These are phyloP conservation scores for Aphaenogaster floridana DNA, from an alignment of 1,140 invertebrate species.

Conservation along the genomic window DNA sequence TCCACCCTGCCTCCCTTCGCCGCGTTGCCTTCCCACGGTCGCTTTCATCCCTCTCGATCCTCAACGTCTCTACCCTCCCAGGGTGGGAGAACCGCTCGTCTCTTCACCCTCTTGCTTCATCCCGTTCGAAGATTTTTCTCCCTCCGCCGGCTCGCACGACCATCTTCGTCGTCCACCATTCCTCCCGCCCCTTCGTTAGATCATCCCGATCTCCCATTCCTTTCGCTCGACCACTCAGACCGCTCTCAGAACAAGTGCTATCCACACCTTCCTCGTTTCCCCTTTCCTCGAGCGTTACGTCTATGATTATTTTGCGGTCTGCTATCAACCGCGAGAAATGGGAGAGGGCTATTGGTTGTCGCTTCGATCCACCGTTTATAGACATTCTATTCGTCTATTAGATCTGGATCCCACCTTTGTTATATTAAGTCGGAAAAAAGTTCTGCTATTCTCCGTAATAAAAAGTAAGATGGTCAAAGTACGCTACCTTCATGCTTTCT, in stretches of 20 bases:
- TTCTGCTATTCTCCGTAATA: slow-evolving; percentile 18
- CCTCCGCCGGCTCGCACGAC: slow-evolving; percentile 66
- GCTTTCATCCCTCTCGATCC: slow-evolving; percentile 32
- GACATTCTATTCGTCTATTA: slow-evolving; percentile 33
- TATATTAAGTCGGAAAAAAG: slow-evolving; percentile 5
- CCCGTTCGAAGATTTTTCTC: slow-evolving; percentile 65
- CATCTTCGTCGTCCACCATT: slow-evolving; percentile 74
- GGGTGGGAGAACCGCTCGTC: slow-evolving; percentile 32
- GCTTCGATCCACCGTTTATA: slow-evolving; percentile 49
- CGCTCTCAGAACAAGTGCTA: slow-evolving; percentile 58
- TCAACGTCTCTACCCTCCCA: slow-evolving; percentile 37
- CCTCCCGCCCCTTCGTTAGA: slow-evolving; percentile 68
- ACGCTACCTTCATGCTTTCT: not conserved
- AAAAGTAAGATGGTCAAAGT: not conserved
- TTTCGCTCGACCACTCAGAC: slow-evolving; percentile 64
- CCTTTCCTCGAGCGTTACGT: slow-evolving; percentile 69
- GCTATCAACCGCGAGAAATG: slow-evolving; percentile 52
- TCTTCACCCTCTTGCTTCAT: slow-evolving; percentile 57
- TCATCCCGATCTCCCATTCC: slow-evolving; percentile 66
- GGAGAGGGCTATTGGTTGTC: slow-evolving; percentile 46
- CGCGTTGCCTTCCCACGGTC: slow-evolving; percentile 39
- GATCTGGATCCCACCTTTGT: slow-evolving; percentile 25
- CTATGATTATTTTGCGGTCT: slow-evolving; percentile 72
- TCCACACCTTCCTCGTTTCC: slow-evolving; percentile 70
- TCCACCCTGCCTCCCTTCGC: slow-evolving; percentile 53